Base-by-base conservation (phyloP, 2,113 vertebrate species). In the Silurus asotus region DNA sequence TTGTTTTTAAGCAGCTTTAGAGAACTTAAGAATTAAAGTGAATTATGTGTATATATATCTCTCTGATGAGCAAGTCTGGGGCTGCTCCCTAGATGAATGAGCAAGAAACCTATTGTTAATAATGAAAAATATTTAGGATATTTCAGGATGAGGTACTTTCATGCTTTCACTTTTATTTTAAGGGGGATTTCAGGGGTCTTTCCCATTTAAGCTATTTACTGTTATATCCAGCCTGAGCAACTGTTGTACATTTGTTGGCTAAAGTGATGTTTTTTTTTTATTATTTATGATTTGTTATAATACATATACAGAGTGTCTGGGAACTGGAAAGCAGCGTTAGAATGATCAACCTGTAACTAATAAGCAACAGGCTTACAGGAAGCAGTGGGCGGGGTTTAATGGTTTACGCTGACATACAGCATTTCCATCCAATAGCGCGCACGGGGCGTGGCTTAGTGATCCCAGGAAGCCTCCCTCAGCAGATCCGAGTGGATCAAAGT, bases 401-500 rank as follows among this genome's bases (percentile, higher is more conserved):
- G 5, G 0, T 56, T 58, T 49, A 20, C 28, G 4, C 51, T 49
- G 70, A 76, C 83, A 76, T n/a, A n/a, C 59, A 45, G 83, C 23
- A 6, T 19, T 8, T 64, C 0, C 65, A 81, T 14, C 78, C 67
- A 85, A 82, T 88, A 23, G 51, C 23, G 10, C 9, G 3, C 2
- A 5, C 1, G 28, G 37, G n/a, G 51, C 48, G 56, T 84, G 84
- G 59, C 28, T 67, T 37, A 3, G 15, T n/a, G 0, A n/a, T 25
- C 70, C 48, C 51, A 49, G 77, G 77, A 75, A 65, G 7, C 76
- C 59, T 61, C 8, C 74, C 6, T 58, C 10, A 5, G 55, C n/a
- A 37, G 53, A 58, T 78, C 53, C 55, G 25, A 37, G 76, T n/a
- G 45, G 74, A 53, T 77, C 69, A 85, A 69, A 70, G 83, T 19